phyloP scores from a whole-genome alignment of 1,140 invertebrate genomes.

The Bombus polaris region DNA sequence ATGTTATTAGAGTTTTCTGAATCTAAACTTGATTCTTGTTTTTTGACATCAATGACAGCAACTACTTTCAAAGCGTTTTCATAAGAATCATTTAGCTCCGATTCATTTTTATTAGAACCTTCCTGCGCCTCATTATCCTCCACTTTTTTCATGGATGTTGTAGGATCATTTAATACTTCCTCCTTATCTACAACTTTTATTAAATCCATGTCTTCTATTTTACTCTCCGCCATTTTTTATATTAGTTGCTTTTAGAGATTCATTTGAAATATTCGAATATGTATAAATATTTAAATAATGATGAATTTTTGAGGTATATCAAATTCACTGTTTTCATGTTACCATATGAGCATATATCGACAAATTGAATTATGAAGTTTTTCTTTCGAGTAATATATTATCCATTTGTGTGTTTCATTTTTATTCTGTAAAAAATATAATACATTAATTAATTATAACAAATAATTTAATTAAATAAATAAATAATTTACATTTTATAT shows the following conservation, averaged over 20 bases:
- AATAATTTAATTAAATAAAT: not conserved
- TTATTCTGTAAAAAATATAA: slow-evolving; percentile 24
- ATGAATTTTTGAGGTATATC: not conserved
- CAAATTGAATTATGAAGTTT: not conserved
- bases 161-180: slow-evolving; percentile 1
- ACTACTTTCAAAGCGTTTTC: not conserved
- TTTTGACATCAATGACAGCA: not conserved
- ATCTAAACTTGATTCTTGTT: not conserved
- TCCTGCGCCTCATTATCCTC: not conserved
- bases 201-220: slow-evolving; percentile 22
- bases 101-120: slow-evolving; percentile 1
- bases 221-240: slow-evolving; percentile 58
- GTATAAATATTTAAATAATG: slow-evolving; percentile 31
- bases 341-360: slow-evolving; percentile 17
- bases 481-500: not conserved
- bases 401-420: slow-evolving; percentile 9
- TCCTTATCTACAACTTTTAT: not conserved
- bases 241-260: slow-evolving; percentile 16
- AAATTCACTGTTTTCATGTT: slow-evolving; percentile 22
- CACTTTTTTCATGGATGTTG: not conserved
- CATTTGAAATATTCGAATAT: slow-evolving; percentile 34
- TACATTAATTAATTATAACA: not conserved
- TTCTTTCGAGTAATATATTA: not conserved
- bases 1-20: not conserved
- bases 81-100: not conserved